A percentile compares a stretch with the other conserved stretches of the same genome.
Evolutionary conservation across 2,888 invertebrate genomes (phyloP).

Genomic region (Germaria angustata): DNA sequence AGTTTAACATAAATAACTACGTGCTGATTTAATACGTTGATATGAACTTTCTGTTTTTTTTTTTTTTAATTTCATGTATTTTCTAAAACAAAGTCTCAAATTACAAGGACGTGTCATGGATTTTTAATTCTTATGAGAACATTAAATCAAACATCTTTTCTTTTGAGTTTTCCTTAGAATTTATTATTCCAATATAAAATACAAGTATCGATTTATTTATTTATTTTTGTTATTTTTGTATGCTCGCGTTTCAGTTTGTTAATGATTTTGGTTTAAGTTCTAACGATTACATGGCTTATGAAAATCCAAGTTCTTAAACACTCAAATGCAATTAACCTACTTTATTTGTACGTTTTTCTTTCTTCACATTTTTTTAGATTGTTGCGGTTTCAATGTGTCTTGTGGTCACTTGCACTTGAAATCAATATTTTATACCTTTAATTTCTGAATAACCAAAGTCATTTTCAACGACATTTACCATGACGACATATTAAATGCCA

Average conservation of each 20-base stretch:
- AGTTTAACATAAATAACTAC: constrained; percentile 53
- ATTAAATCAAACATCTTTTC: too few relatives aligned
- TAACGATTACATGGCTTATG: background rate
- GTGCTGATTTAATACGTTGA: constrained; percentile 57
- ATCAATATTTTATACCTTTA: constrained; percentile 46
- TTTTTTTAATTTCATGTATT: background rate
- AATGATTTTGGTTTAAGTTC: constrained; percentile 23
- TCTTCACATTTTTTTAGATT: background rate
- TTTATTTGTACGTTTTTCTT: background rate
- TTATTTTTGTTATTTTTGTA: constrained; percentile 1
- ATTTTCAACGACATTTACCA: constrained; percentile 42
- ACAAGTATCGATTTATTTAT: constrained; percentile 24
- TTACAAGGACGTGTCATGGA: constrained; percentile 41
- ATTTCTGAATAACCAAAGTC: constrained; percentile 3
- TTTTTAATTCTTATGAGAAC: background rate
- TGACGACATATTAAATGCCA: constrained; percentile 32
- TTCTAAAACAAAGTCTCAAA: constrained; percentile 43
- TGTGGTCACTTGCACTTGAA: constrained; percentile 62
- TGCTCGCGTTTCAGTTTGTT: constrained; percentile 6
- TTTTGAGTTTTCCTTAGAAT: background rate
- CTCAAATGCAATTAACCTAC: constrained; percentile 62
- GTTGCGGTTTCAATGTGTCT: constrained; percentile 19
- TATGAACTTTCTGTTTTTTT: constrained; percentile 24
- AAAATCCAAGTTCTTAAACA: constrained; percentile 48
- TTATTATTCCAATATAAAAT: too few relatives aligned